These are phyloP conservation scores for Cylas formicarius DNA, from an alignment of 1,140 invertebrate genomes.

Conservation along the genomic window DNA sequence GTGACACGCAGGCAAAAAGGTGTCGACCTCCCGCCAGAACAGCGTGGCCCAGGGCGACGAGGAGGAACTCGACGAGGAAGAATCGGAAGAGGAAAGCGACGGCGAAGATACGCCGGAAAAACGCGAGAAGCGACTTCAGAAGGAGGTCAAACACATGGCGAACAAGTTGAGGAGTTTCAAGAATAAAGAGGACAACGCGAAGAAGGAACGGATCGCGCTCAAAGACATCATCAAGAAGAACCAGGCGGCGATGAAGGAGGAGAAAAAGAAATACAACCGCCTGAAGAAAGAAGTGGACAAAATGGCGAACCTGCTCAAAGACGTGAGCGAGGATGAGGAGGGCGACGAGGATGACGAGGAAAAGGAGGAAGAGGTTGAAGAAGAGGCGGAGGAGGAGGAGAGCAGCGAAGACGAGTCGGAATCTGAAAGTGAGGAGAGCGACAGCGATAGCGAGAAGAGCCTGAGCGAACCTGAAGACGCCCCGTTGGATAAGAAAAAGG, in stretches of 20 bases:
- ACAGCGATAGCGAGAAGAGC: constrained; percentile 46
- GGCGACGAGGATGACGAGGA: constrained; percentile 61
- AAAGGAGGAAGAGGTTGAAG: constrained; percentile 48
- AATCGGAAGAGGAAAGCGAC: constrained; percentile 53
- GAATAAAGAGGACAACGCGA: constrained; percentile 68
- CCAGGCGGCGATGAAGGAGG: constrained; percentile 64
- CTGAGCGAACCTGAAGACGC: constrained; percentile 61
- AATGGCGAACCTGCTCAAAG: constrained; percentile 78
- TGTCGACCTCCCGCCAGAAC: constrained; percentile 27
- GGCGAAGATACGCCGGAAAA: constrained; percentile 66
- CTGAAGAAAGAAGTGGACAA: constrained; percentile 82
- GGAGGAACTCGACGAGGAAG: constrained; percentile 26
- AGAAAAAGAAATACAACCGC: constrained; percentile 67
- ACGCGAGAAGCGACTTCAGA: constrained; percentile 48
- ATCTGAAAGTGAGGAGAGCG: constrained; percentile 58
- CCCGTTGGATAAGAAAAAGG: constrained; percentile 55
- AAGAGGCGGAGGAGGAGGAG: constrained; percentile 55
- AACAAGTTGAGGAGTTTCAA: constrained; percentile 73
- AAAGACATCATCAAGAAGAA: constrained; percentile 74
- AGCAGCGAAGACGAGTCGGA: constrained; percentile 51
- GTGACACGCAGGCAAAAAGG: constrained; percentile 27
- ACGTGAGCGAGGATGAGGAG: constrained; percentile 66
- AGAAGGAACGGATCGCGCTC: constrained; percentile 67
- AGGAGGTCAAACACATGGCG: constrained; percentile 59
- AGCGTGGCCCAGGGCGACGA: constrained; percentile 19